These are phyloP conservation scores for Sipha maydis DNA, from an alignment of 2,888 invertebrate species.

Conservation along the genomic window DNA sequence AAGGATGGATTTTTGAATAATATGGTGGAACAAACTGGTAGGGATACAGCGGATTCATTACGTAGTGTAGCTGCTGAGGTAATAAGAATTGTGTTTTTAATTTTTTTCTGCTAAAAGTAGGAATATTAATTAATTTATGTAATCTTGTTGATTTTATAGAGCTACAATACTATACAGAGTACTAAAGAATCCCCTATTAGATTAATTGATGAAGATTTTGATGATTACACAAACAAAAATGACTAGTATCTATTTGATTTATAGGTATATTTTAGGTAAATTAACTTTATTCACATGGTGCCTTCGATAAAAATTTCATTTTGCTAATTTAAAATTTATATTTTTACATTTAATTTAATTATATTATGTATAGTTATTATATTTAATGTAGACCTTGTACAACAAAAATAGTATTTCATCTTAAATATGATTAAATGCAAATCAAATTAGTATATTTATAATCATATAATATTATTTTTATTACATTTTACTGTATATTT, in stretches of 20 bases:
- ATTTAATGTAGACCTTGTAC: neutral
- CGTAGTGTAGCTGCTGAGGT: conserved; percentile 69
- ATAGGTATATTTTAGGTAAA: neutral
- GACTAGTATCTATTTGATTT: neutral
- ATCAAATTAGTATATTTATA: conserved; percentile 26
- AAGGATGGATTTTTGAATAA: conserved; percentile 73
- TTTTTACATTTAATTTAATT: neutral
- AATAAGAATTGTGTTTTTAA: neutral
- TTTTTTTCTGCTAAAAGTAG: too few relatives aligned
- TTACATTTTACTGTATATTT: neutral
- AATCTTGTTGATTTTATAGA: conserved; percentile 1
- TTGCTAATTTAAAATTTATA: neutral
- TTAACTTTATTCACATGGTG: conserved; percentile 14
- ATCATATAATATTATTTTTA: neutral
- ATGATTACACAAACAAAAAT: conserved; percentile 7
- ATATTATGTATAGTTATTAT: neutral
- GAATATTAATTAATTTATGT: too few relatives aligned
- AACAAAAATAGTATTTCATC: neutral
- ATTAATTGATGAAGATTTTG: conserved; percentile 46
- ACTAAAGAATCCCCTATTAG: conserved; percentile 51
- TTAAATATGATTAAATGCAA: neutral
- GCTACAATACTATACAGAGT: conserved; percentile 10
- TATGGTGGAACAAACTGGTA: conserved; percentile 79
- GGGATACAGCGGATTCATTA: conserved; percentile 71
- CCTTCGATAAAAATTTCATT: conserved; percentile 6